Evolutionary conservation across 2,888 invertebrate species (phyloP), one percentile per base, ranked within the genome.

Genomic region (Cataglyphis cursor): DNA sequence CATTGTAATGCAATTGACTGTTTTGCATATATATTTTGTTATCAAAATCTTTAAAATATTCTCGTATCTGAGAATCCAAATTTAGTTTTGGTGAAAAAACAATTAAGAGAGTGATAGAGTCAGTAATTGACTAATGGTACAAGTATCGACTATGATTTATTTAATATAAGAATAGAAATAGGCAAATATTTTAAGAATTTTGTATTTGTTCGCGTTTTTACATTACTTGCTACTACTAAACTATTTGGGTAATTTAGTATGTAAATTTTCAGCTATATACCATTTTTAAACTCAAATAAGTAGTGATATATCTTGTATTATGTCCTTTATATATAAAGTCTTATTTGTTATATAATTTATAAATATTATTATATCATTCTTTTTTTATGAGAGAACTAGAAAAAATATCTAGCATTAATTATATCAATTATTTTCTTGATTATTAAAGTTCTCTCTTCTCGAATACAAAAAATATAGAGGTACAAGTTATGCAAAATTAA

Each of bases 271-370:
- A 78, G 59, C 3, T 54, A 70, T 54, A 78, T 9, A 24, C 24
- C 41, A 24, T 41, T 65, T 57, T 57, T 59, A 8, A 82, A 68
- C 10, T 65, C 78, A 80, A 54, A n/a, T 68, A 82, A 73, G 68
- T 81, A 54, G 28, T 66, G 75, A 76, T 86, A 85, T 75, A 85
- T 75, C 84, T 90, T 86, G 76, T 90, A 87, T 59, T 87, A 88
- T 88, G 74, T 88, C 87, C 90, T 91, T 6, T 31, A 31, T 31
- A 31, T 31, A 31, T 31, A 31, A 6, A 91, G 90, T 92, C 82
- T 68, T 87, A 85, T 85, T 88, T 87, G 78, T 89, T 89, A 83
- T 87, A 85, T 82, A 72, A 78, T 8, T 65, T 61, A 84, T 85
- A 57, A 85, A 68, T 83, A 65, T 75, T 83, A 83, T 73, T 57